phyloP scores from a whole-genome alignment of 2,113 vertebrate genomes.

The Neolamprologus variostigma region DNA sequence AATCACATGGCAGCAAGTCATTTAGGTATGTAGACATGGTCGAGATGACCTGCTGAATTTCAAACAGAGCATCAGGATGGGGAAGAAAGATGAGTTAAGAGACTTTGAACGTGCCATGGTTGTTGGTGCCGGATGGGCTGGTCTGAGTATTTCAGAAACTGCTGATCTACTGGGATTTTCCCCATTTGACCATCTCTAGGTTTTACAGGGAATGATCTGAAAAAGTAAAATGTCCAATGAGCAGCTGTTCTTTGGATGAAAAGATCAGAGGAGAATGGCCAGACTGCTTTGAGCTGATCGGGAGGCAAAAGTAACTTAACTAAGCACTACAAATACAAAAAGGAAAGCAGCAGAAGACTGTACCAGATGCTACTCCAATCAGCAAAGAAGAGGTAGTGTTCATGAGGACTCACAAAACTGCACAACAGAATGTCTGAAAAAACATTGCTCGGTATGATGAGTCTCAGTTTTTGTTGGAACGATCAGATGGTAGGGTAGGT shows the following conservation, averaged over 20 bases:
- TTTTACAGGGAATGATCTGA: background rate
- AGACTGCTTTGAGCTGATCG: background rate
- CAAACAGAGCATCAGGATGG: background rate
- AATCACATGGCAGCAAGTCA: background rate
- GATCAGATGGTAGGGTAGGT: background rate
- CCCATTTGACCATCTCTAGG: background rate
- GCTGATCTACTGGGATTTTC: background rate
- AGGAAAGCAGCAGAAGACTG: rapidly evolving
- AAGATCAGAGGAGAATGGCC: background rate
- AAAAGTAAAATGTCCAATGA: background rate
- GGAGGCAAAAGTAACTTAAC: background rate
- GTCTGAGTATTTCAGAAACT: background rate
- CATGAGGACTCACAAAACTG: background rate
- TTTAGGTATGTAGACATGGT: background rate
- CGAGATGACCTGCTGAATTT: background rate
- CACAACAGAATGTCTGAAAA: background rate
- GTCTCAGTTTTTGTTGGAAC: rapidly evolving
- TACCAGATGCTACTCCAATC: background rate
- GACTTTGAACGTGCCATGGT: background rate
- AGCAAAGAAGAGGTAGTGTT: background rate
- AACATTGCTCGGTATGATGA: rapidly evolving
- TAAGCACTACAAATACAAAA: background rate
- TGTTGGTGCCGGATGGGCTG: rapidly evolving
- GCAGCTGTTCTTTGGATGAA: background rate
- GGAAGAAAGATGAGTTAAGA: background rate